phyloP scores from a whole-genome alignment of 2,113 vertebrate genomes.

The Lepus timidus region DNA sequence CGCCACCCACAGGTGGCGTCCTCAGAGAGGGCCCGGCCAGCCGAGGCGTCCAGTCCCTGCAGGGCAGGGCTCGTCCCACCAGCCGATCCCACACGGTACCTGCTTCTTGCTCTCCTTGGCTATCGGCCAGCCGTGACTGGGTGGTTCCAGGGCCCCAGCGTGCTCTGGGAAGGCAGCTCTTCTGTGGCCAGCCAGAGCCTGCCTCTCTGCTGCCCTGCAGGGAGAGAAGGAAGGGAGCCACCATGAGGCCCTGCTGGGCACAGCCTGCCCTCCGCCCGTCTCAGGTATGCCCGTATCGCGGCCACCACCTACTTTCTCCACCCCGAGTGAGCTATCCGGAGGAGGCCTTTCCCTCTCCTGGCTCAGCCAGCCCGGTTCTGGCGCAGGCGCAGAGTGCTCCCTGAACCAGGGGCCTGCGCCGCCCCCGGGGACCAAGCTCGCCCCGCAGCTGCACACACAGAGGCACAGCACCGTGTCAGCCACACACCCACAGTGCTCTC shows the following conservation, averaged over 20 bases:
- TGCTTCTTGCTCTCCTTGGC: slow-evolving; percentile 87
- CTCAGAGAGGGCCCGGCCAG: not conserved
- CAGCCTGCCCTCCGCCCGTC: rapidly evolving
- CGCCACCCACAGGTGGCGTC: not conserved
- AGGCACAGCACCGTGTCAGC: not conserved
- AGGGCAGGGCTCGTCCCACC: not conserved
- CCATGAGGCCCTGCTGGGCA: not conserved
- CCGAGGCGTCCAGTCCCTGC: rapidly evolving
- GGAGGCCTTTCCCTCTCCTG: not conserved
- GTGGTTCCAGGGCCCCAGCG: slow-evolving; percentile 67
- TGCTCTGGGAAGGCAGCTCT: slow-evolving; percentile 75
- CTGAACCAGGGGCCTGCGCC: not conserved
- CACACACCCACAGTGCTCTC: rapidly evolving
- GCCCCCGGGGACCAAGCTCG: not conserved
- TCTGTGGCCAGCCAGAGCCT: slow-evolving; percentile 81
- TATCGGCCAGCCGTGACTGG: slow-evolving; percentile 84
- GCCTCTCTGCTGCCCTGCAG: slow-evolving; percentile 87
- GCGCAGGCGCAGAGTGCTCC: not conserved
- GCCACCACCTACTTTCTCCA: not conserved
- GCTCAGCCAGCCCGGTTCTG: not conserved
- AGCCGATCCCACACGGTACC: slow-evolving; percentile 78
- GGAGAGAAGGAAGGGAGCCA: not conserved
- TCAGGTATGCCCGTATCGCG: not conserved
- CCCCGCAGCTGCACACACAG: not conserved
- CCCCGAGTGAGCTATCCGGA: rapidly evolving